phyloP scores from a whole-genome alignment of 2,113 vertebrate species.

The Euleptes europaea region DNA sequence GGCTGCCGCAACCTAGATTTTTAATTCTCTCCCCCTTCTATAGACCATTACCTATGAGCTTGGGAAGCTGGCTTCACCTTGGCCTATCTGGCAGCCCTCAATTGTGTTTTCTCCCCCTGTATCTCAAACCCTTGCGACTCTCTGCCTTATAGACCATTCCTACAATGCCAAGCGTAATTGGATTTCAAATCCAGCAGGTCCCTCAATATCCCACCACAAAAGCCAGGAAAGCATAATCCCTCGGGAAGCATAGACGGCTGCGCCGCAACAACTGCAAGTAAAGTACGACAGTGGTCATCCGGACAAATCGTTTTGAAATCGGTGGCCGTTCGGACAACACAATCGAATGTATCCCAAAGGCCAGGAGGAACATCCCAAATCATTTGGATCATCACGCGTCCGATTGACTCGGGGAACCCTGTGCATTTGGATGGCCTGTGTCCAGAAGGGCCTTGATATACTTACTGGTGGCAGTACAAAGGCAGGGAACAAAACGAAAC shows the following conservation, averaged over 20 bases:
- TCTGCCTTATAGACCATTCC: not conserved
- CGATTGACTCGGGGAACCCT: not conserved
- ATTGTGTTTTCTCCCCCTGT: fast-evolving
- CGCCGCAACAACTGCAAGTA: not conserved
- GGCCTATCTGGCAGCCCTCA: not conserved
- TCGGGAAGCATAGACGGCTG: not conserved
- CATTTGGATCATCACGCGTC: not conserved
- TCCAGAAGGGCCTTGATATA: not conserved
- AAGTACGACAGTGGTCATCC: not conserved
- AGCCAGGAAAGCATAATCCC: fast-evolving
- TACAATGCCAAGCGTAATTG: not conserved
- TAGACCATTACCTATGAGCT: not conserved
- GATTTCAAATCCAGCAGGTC: not conserved
- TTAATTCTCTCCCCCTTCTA: not conserved
- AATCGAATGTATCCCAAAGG: not conserved
- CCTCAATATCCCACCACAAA: not conserved
- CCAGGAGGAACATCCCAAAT: not conserved
- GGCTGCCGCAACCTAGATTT: not conserved
- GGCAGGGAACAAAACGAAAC: not conserved
- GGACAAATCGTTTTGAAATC: not conserved
- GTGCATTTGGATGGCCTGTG: not conserved
- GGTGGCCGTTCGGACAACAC: fast-evolving
- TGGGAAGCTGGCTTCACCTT: not conserved
- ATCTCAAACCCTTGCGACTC: not conserved
- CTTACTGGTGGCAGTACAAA: not conserved